Evolutionary conservation across 2,888 invertebrate genomes (phyloP).

Genomic region (Drosophila heteroneura): DNA sequence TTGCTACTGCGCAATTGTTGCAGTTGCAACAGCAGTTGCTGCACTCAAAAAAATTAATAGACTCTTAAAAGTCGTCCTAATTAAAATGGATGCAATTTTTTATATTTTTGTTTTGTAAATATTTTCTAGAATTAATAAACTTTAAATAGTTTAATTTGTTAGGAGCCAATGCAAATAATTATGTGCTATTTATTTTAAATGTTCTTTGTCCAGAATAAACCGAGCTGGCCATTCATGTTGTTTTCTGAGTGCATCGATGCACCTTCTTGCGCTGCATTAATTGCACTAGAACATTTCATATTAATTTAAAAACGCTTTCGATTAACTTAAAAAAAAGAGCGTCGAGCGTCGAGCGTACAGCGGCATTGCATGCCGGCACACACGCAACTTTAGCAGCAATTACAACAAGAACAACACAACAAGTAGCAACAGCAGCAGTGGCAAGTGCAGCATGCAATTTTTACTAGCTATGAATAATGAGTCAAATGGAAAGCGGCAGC

Average conservation of each 20-base stretch:
- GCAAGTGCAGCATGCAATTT: conserved; percentile 41
- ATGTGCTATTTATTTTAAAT: neutral
- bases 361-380: conserved; percentile 22
- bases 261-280: conserved; percentile 9
- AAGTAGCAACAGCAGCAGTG: conserved; percentile 2
- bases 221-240: neutral
- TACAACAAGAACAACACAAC: conserved; percentile 16
- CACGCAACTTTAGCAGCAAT: conserved; percentile 30
- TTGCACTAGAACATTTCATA: conserved; percentile 31
- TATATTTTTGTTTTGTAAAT: neutral
- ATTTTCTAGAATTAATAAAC: neutral
- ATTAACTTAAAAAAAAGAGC: conserved; percentile 1
- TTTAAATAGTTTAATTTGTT: neutral
- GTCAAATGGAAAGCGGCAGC: conserved; percentile 55
- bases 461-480: conserved; percentile 72
- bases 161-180: neutral
- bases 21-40: neutral
- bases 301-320: conserved; percentile 30
- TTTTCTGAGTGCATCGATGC: conserved; percentile 3
- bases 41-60: neutral
- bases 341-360: neutral
- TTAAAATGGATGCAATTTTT: neutral
- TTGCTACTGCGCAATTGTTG: conserved; percentile 5
- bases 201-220: neutral
- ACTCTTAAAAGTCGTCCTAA: neutral